These are phyloP conservation scores for Azorinus chamasolen DNA, from an alignment of 2,888 invertebrate genomes.

Conservation along the genomic window DNA sequence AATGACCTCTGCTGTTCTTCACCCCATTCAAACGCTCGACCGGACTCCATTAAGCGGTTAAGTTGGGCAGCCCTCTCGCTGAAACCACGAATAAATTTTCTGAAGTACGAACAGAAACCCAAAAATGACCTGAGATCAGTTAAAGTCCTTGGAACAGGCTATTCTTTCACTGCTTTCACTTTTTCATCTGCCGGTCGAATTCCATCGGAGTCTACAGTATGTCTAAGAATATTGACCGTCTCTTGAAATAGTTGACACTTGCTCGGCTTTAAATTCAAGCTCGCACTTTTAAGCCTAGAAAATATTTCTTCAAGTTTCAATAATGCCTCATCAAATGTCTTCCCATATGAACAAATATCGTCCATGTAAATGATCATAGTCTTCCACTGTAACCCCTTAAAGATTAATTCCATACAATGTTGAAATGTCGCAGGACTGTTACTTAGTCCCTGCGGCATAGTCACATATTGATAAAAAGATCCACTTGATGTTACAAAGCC, in stretches of 20 bases:
- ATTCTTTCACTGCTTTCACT: conserved; percentile 12
- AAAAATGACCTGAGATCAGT: conserved; percentile 11
- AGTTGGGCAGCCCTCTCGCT: conserved; percentile 9
- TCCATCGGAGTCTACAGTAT: conserved; percentile 18
- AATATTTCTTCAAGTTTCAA: conserved; percentile 20
- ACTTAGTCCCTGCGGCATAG: conserved; percentile 22
- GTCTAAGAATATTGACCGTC: conserved; percentile 28
- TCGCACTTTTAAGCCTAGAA: conserved; percentile 14
- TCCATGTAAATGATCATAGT: conserved; percentile 36
- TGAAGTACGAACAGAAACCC: conserved; percentile 16
- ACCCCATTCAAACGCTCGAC: conserved; percentile 19
- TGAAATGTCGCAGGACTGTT: conserved; percentile 31
- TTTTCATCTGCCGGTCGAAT: conserved; percentile 18
- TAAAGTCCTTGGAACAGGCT: neutral
- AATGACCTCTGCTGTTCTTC: conserved; percentile 23
- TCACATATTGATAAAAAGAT: neutral
- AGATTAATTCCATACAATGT: conserved; percentile 15
- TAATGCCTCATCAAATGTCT: conserved; percentile 20
- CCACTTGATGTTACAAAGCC: neutral
- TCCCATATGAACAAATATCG: conserved; percentile 26
- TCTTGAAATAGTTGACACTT: conserved; percentile 36
- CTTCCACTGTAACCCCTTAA: conserved; percentile 13
- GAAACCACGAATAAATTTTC: conserved; percentile 18
- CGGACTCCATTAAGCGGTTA: conserved; percentile 5
- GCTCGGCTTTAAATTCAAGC: conserved; percentile 32